phyloP scores from a whole-genome alignment of 2,113 vertebrate genomes.

The Thinocorus orbignyianus region DNA sequence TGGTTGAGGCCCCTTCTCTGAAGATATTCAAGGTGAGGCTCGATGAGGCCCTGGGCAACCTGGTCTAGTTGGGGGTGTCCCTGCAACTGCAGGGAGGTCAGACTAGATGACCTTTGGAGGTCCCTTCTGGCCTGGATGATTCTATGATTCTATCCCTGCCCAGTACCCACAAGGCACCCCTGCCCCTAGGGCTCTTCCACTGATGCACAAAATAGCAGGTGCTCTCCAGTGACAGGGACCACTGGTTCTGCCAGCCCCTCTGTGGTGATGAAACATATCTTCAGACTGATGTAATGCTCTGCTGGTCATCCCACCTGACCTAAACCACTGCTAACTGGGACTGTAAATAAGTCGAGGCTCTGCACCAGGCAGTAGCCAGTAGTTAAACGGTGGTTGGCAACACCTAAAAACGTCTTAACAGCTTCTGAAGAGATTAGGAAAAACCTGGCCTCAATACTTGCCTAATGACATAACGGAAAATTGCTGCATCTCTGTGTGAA shows the following conservation, averaged over 20 bases:
- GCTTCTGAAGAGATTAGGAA: background rate
- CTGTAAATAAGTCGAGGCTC: background rate
- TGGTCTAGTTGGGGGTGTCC: no score
- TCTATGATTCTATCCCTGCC: no score
- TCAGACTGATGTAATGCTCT: background rate
- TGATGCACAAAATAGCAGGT: background rate
- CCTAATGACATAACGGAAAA: background rate
- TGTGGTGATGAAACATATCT: background rate
- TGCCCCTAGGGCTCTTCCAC: background rate
- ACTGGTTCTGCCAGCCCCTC: background rate
- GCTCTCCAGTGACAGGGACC: background rate
- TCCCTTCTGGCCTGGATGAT: no score
- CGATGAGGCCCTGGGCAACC: no score
- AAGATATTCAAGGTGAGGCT: no score
- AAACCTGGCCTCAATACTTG: background rate
- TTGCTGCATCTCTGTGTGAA: background rate
- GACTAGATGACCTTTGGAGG: no score
- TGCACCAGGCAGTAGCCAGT: background rate
- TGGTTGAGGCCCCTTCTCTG: no score
- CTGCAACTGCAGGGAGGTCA: no score
- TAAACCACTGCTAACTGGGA: background rate
- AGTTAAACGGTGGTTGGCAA: background rate
- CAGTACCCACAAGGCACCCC: background rate
- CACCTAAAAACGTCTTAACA: background rate
- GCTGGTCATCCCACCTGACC: background rate